These are phyloP conservation scores for Manacus vitellinus DNA, from an alignment of 2,113 vertebrate genomes.

Conservation along the genomic window DNA sequence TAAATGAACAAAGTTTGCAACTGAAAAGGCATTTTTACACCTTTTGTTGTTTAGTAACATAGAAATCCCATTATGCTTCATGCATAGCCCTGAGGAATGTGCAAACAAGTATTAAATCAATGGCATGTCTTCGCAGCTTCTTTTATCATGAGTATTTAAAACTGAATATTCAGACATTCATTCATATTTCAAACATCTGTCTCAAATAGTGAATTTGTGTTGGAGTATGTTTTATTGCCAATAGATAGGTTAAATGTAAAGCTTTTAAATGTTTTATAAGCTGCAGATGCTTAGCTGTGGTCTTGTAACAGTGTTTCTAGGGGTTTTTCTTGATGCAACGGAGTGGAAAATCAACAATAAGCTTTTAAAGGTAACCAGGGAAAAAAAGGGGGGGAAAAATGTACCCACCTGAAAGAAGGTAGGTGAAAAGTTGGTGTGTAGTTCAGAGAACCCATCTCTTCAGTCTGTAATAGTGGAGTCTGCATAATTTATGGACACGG, in stretches of 20 bases:
- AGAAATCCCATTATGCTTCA: constrained; percentile 79
- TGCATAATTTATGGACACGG: rapidly evolving
- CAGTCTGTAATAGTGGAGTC: not conserved
- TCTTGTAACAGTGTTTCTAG: not conserved
- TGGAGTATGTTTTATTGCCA: constrained; percentile 56
- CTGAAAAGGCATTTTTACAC: constrained; percentile 80
- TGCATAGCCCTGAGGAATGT: constrained; percentile 76
- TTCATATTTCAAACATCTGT: constrained; percentile 78
- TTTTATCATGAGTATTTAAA: constrained; percentile 78
- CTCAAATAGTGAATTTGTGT: constrained; percentile 69
- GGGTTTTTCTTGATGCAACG: not conserved
- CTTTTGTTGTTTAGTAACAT: constrained; percentile 79
- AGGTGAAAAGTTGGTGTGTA: not conserved
- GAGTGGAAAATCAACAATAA: not conserved
- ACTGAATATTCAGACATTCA: constrained; percentile 78
- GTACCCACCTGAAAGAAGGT: not conserved
- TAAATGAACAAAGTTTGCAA: constrained; percentile 83
- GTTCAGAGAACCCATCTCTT: not conserved
- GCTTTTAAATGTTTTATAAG: constrained; percentile 42
- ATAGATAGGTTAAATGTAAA: constrained; percentile 46
- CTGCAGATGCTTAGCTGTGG: constrained; percentile 19
- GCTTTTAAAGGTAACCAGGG: not conserved
- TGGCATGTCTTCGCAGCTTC: constrained; percentile 76
- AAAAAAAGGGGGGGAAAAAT: not conserved
- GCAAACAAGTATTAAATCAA: constrained; percentile 79